Evolutionary conservation across 2,888 invertebrate genomes (phyloP), one percentile per base, ranked within the genome.

Genomic region (Drosophila limbata): DNA sequence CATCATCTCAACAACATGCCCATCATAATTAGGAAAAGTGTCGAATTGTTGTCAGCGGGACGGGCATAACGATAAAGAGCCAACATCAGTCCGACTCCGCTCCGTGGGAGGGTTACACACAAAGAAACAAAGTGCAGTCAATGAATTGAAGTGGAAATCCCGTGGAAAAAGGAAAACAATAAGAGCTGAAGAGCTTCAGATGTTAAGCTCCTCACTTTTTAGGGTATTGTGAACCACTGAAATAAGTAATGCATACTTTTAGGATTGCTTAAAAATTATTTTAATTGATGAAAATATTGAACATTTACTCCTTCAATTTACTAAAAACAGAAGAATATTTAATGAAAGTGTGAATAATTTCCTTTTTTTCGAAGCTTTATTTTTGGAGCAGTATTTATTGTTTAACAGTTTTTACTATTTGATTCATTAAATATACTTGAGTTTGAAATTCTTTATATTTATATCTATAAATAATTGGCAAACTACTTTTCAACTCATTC

Each of bases 11-110:
- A 67, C 84, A 87, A 79, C 84, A 85, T 84, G 89, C 80, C 85
- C 80, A 89, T 90, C 82, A 90, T 88, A 84, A 90, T 90, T 90
- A 87, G 80, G 75, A 79, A 74, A 77, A 87, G 83, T 88, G 89
- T 77, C 85, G 81, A 88, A 85, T 89, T 77, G 77, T 83, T 84
- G 85, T 81, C 76, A 73, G 79, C 64, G 67, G 42, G 39, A 69
- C 62, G 63, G 59, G 66, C 69, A 67, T 53, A 64, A 62, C 59
- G 73, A 68, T 79, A 69, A 73, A 47, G 52, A 51, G 65, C 5
- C 53, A 45, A 70, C 72, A 69, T 69, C 55, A 67, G 47, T 70
- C 52, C 66, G 37, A 17, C 45, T 59, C 55, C 48, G 21, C 45
- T 59, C 57, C 48, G 10, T 19, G 53, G 31, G 48, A 61, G 40